Evolutionary conservation across 2,797 vertebrate genomes (phyloP), one percentile per base, ranked within the genome.

Genomic region (Catharus ustulatus): DNA sequence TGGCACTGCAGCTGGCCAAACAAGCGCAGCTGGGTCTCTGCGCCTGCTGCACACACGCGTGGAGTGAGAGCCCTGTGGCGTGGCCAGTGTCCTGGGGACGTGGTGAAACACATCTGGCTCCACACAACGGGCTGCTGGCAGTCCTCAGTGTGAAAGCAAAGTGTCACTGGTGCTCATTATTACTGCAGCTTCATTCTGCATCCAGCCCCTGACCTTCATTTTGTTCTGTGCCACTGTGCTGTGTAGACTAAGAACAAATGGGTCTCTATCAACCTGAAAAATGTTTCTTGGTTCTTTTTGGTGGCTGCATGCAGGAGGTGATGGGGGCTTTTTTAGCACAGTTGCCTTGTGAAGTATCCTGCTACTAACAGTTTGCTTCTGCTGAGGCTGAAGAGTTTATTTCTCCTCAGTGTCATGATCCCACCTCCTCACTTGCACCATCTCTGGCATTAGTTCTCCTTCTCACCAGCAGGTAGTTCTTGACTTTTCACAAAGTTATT

Each of bases 1-100:
- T 84, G 94, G 93, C 91, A 81, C 94, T 17, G 73, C 87, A 91
- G 94, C 89, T 94, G 94, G 81, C 73, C 7, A 4, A 54, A n/a
- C 21, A 73, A 83, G 72, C 93, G 66, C 96, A 95, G 93, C 96
- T 51, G 82, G 82, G 46, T 24, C 79, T 6, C 76, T 2, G 54
- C 0, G 49, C 82, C 49, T 42, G 90, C 90, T 0, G 5, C 58
- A 13, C 51, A 7, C 58, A 10, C 20, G 5, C 11, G 40, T 3
- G 12, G 30, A 11, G n/a, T 0, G 40, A 52, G 75, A 59, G 75
- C 91, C 1, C 5, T 20, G 89, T 4, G 80, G 23, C 0, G 15
- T 85, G 69, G 92, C 89, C 89, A 13, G 75, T 5, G 34, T 64
- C 89, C 75, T 51, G 87, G 93, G 79, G 79, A 45, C 1, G 54